Conservation (phyloP, 1,140 invertebrate genomes). For the Tribolium castaneum region DNA sequence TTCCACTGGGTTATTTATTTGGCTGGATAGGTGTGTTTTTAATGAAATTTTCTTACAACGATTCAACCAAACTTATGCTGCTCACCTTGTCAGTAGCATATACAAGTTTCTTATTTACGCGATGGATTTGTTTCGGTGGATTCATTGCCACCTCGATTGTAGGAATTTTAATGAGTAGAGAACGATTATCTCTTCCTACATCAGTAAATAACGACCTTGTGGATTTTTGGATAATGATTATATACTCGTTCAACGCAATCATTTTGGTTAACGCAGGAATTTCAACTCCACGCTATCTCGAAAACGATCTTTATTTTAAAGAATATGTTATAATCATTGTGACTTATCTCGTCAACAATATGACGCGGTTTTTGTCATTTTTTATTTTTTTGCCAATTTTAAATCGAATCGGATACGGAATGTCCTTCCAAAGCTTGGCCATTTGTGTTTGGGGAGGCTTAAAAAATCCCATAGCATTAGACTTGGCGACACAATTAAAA, state of each 20-base stretch:
- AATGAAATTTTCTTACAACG: not conserved
- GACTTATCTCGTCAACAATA: not conserved
- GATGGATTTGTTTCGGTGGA: not conserved
- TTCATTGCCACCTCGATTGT: not conserved
- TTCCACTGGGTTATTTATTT: not conserved
- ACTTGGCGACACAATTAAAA: not conserved
- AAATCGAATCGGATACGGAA: conserved; percentile 10
- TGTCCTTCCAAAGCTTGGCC: conserved; percentile 1
- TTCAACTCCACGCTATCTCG: not conserved
- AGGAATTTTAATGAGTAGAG: not conserved
- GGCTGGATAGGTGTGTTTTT: not conserved
- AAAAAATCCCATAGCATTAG: not conserved
- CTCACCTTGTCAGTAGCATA: not conserved
- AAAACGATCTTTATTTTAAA: not conserved
- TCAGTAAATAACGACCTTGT: no score
- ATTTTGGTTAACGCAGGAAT: not conserved
- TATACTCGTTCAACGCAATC: no score
- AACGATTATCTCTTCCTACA: not conserved
- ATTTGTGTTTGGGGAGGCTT: conserved; percentile 3
- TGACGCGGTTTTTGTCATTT: not conserved
- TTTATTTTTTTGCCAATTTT: not conserved
- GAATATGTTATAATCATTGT: not conserved
- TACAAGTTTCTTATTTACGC: not conserved
- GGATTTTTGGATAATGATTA: no score
- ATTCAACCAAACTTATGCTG: not conserved